Evolutionary conservation across 1,140 invertebrate genomes (phyloP), one percentile per base, ranked within the genome.

Genomic region (Proctacanthus coquilletti): DNA sequence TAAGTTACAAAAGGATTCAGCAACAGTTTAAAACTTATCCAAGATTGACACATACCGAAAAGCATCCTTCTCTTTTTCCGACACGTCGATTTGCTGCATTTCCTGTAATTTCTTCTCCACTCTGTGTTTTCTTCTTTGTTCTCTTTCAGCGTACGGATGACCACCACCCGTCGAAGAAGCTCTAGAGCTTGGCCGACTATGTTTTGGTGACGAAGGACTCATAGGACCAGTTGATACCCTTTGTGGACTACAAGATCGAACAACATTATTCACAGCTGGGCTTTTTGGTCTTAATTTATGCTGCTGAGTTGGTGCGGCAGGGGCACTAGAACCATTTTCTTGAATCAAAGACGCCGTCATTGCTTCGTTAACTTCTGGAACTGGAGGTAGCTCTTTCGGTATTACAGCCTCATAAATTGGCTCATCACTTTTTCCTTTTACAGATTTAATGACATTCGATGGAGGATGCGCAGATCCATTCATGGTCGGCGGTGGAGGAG

Each of bases 31-130:
- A n/a, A n/a, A n/a, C n/a, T n/a, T n/a, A n/a, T n/a, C n/a, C n/a
- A n/a, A n/a, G n/a, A n/a, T n/a, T n/a, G n/a, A n/a, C n/a, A n/a
- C n/a, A n/a, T n/a, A n/a, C n/a, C 40, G 48, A 19, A 39, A 30
- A 10, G 51, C 42, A 35, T 70, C 62, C 10, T 58, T 61, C 38
- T 73, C 68, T 33, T 66, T 58, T 9, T 62, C 60, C 46, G 60
- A 38, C 34, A 65, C 69, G 38, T 69, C 68, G 23, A 75, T 69
- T 34, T 75, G 72, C 41, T 69, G 66, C 43, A 86, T 61, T 57
- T 89, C 84, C 49, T 82, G 76, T 9, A 92, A 63, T 49, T 87
- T 84, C 23, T 83, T 77, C 45, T 89, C 85, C 1, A 92, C 83
- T 13, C 85, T 67, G 45, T 75, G 79, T 51, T 84, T 84, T 11